Evolutionary conservation across 2,797 vertebrate species (phyloP).

Genomic region (Tadarida brasiliensis): DNA sequence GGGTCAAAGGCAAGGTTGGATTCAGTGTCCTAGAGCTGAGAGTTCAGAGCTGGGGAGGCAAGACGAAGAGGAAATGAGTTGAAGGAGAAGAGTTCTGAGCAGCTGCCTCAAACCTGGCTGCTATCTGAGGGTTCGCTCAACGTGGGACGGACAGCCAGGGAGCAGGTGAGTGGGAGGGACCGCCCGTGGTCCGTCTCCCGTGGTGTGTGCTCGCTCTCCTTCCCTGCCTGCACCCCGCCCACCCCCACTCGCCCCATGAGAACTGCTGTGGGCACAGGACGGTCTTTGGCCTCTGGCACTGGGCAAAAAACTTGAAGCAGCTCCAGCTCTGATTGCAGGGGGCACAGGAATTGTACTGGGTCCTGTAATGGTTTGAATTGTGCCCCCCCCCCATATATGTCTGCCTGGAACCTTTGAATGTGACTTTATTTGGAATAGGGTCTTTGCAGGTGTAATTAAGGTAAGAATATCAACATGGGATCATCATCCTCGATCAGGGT

Average conservation of each 20-base stretch:
- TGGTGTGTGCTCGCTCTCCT: background rate
- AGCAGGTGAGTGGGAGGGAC: fast-evolving
- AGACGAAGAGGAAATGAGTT: background rate
- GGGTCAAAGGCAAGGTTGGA: background rate
- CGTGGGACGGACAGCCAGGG: background rate
- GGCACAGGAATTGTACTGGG: background rate
- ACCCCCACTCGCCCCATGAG: fast-evolving
- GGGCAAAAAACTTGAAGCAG: background rate
- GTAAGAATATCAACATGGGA: background rate
- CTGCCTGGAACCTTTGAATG: background rate
- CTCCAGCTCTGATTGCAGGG: background rate
- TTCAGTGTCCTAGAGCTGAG: background rate
- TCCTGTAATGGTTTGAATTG: background rate
- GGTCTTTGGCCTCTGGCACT: background rate
- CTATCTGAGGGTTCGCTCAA: background rate
- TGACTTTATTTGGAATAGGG: background rate
- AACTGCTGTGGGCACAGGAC: background rate
- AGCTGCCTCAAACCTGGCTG: background rate
- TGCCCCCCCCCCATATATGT: background rate
- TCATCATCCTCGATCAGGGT: background rate
- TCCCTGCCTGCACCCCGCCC: background rate
- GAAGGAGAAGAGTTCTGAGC: background rate
- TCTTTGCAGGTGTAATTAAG: background rate
- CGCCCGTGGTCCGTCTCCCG: fast-evolving
- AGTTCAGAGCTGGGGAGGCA: background rate